Evolutionary conservation across 2,888 invertebrate species (phyloP).

Genomic region (Osmoderma eremita): DNA sequence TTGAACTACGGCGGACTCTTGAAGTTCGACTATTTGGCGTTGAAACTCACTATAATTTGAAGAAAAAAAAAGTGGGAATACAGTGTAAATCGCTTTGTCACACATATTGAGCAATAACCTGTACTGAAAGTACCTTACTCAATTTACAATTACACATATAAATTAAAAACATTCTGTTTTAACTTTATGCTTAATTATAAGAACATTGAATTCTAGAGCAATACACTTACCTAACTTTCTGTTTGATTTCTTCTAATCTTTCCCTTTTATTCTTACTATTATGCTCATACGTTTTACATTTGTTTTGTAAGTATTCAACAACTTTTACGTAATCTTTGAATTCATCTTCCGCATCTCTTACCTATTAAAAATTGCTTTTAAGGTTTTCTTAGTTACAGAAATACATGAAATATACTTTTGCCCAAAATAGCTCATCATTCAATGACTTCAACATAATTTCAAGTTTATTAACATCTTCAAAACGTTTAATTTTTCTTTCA

Average conservation of each 20-base stretch:
- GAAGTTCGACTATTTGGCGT: conserved; percentile 56
- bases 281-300: conserved; percentile 51
- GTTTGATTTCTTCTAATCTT: conserved; percentile 60
- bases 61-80: conserved; percentile 12
- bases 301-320: conserved; percentile 33
- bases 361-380: conserved; percentile 32
- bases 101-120: too few species aligned
- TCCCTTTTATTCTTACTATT: conserved; percentile 61
- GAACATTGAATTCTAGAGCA: too few species aligned
- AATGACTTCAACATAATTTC: conserved; percentile 56
- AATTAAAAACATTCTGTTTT: too few species aligned
- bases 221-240: conserved; percentile 64
- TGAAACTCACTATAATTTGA: conserved; percentile 50
- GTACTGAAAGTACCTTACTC: too few species aligned
- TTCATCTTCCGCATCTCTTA: conserved; percentile 45
- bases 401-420: conserved; percentile 42
- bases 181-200: too few species aligned
- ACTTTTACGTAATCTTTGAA: conserved; percentile 32
- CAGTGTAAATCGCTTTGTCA: too few species aligned
- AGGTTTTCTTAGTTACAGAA: neutral
- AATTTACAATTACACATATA: too few species aligned
- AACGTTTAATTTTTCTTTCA: conserved; percentile 54
- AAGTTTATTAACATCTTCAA: conserved; percentile 55
- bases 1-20: conserved; percentile 62
- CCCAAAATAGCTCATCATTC: conserved; percentile 55